A percentile compares a stretch with the other conserved stretches of the same genome.
phyloP scores from a whole-genome alignment of 53 echinoderm and acorn worm genomes.

The Apostichopus leukothele region DNA sequence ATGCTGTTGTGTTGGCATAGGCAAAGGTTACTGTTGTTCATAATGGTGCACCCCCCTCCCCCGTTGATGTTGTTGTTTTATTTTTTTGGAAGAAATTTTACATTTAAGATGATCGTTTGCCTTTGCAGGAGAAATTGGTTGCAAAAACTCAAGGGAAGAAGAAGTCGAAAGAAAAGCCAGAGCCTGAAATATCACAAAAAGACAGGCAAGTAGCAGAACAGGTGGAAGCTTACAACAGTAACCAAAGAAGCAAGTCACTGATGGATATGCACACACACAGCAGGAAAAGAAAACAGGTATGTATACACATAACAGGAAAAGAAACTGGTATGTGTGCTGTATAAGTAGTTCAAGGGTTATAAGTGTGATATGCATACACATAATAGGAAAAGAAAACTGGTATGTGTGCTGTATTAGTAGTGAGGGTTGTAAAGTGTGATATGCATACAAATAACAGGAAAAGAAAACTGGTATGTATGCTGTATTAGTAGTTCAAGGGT shows the following conservation, averaged over 20 bases:
- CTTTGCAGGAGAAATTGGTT: slow-evolving; percentile 30
- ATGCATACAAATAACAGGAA: too few species aligned
- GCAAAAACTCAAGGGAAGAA: slow-evolving; percentile 49
- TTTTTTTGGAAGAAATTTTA: too few species aligned
- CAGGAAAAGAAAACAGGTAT: slow-evolving; percentile 80
- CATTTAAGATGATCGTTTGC: background rate
- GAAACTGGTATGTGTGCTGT: background rate
- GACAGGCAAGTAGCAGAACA: slow-evolving; percentile 64
- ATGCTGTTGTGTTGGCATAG: too few species aligned
- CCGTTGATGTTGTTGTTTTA: too few species aligned
- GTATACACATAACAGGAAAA: slow-evolving; percentile 23
- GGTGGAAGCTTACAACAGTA: slow-evolving; percentile 62
- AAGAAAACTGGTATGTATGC: too few species aligned
- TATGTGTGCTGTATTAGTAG: background rate
- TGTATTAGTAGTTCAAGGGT: too few species aligned
- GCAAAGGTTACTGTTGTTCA: too few species aligned
- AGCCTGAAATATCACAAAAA: slow-evolving; percentile 60
- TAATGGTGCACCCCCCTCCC: too few species aligned
- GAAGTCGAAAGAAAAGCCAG: slow-evolving; percentile 37
- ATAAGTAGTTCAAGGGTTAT: too few species aligned
- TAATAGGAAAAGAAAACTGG: background rate
- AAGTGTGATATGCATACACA: too few species aligned
- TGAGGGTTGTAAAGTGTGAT: too few species aligned
- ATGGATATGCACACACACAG: slow-evolving; percentile 85
- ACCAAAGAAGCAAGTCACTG: slow-evolving; percentile 65